Base-by-base conservation (phyloP, 2,113 vertebrate species). In the Ivindomyrus marchei region DNA sequence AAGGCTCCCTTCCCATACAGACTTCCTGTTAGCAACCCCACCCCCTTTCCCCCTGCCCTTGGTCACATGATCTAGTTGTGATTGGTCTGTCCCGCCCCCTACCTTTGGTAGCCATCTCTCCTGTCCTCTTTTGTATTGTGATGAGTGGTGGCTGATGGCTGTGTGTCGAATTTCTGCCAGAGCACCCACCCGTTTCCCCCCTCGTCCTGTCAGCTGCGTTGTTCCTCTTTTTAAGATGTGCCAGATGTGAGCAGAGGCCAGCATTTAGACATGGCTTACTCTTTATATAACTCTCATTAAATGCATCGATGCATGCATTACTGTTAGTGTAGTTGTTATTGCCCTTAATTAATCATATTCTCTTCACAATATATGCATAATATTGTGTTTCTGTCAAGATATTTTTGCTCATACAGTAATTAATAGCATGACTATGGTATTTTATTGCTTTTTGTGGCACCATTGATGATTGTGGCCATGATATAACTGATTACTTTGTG, bases 1-100 rank as follows among this genome's bases (percentile, higher is more conserved):
- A 95, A 92, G 92, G 27, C 91, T 96, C 87, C 91, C 89, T 92
- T 92, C 88, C 89, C 88, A 70, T 91, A 42, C 88, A 88, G 52
- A 88, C 87, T 66, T 46, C 89, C 84, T 85, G 42, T 13, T 74
- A 42, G 49, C 56, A 49, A 46, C 77, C 89, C 42, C 77, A 92
- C 86, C 92, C 85, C 90, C 53, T 74, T 49, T 89, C 85, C 88
- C 66, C 89, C 91, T 31, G 39, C 66, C 87, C 50, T 62, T 56
- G 39, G 91, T 83, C 85, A 36, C 80, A 62, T 27, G 36, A 8
- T 84, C 39, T 89, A 31, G 70, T 93, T 85, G 80, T 89, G 87
- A 46, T 58, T 88, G 77, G 52, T 88, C 36, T 66, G n/a, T 46
- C 45, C 74, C 17, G n/a, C 77, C 58, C 56, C 56, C 85, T 74